phyloP scores from a whole-genome alignment of 1,140 invertebrate genomes.

The Brachionus paranguensis region DNA sequence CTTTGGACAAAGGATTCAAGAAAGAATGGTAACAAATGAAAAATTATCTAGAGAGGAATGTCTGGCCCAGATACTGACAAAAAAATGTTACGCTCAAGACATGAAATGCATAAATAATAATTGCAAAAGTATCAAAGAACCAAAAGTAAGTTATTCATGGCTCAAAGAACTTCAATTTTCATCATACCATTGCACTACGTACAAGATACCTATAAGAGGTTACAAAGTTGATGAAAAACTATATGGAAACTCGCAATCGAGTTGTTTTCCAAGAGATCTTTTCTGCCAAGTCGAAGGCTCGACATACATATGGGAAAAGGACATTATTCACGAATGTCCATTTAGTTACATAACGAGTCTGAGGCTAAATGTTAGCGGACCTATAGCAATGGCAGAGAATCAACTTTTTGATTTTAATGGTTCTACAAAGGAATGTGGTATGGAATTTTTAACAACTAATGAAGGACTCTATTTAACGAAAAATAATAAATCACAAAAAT shows the following conservation, averaged over 20 bases:
- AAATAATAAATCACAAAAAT: not conserved
- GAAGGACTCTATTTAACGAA: not conserved
- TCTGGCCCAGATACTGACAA: not conserved
- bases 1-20: not conserved
- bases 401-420: not conserved
- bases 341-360: not conserved
- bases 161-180: conserved; percentile 1
- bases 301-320: not conserved
- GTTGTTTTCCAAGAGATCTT: not conserved
- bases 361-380: not conserved
- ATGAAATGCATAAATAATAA: not conserved
- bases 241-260: not conserved
- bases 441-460: not conserved
- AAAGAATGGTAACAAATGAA: not conserved
- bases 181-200: not conserved
- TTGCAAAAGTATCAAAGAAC: not conserved
- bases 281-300: not conserved
- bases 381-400: not conserved
- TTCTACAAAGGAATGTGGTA: not conserved
- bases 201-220: not conserved
- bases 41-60: not conserved
- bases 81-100: not conserved
- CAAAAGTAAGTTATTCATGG: not conserved
- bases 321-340: conserved; percentile 10
- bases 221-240: not conserved